Conservation (phyloP, 2,113 vertebrate species). For the Podarcis muralis region DNA sequence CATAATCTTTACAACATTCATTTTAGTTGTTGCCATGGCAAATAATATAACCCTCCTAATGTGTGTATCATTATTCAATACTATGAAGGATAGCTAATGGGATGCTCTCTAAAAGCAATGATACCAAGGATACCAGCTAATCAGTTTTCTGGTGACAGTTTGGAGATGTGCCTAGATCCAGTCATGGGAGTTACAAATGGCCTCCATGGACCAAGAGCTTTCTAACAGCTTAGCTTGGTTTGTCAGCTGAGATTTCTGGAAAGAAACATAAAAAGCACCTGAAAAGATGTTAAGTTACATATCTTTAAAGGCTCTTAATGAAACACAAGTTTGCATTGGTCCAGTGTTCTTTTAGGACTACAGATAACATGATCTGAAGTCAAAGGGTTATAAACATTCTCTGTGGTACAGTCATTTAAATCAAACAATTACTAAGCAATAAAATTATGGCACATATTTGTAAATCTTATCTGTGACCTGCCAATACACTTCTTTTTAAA, state of each 20-base stretch:
- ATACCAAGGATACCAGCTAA: not conserved
- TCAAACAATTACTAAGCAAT: not conserved
- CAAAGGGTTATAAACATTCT: not conserved
- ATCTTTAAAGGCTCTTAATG: not conserved
- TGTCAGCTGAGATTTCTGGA: not conserved
- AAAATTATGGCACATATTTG: not conserved
- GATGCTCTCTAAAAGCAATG: not conserved
- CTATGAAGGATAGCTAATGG: not conserved
- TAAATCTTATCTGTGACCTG: not conserved
- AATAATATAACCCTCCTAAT: not conserved
- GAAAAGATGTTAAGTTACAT: not conserved
- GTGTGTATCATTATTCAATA: not conserved
- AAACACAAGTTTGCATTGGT: not conserved
- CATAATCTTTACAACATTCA: not conserved
- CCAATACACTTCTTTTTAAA: not conserved
- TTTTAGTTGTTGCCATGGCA: not conserved
- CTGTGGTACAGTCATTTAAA: not conserved
- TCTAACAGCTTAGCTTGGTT: no score
- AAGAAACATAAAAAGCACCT: not conserved
- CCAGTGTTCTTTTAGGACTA: not conserved
- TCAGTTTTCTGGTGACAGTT: not conserved
- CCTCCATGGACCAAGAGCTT: no score
- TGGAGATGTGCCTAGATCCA: no score
- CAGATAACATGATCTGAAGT: not conserved
- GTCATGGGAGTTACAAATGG: no score